Conservation (phyloP, 2,888 invertebrate species). For the Listrodromus nycthemerus region DNA sequence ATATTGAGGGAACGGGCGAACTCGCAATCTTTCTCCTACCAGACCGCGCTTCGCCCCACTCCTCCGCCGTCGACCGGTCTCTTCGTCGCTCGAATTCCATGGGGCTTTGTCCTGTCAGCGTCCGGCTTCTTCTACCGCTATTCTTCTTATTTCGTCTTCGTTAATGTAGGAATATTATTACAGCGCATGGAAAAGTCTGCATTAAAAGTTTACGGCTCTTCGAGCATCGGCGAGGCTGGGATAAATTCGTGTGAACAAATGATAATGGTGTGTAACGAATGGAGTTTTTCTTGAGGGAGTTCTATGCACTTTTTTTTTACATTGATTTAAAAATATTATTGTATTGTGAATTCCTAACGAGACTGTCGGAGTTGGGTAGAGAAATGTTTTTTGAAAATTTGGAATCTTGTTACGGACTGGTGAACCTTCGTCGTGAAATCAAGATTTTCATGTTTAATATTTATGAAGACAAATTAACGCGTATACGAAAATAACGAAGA, state of each 20-base stretch:
- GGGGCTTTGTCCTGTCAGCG: constrained; percentile 71
- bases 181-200: constrained; percentile 13
- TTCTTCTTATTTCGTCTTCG: constrained; percentile 37
- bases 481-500: neutral
- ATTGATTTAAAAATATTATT: too few species aligned
- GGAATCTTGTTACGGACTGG: too few species aligned
- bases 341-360: too few species aligned
- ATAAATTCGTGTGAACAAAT: too few species aligned
- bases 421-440: neutral
- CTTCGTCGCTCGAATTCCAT: constrained; percentile 68
- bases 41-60: constrained; percentile 1
- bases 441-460: neutral
- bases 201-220: neutral
- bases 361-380: too few species aligned
- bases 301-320: too few species aligned
- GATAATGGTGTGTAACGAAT: too few species aligned
- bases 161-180: constrained; percentile 55
- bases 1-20: constrained; percentile 67
- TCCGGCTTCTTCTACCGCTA: constrained; percentile 58
- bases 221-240: neutral
- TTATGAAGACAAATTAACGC: neutral
- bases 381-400: too few species aligned
- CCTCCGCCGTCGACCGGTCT: neutral
- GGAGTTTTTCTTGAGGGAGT: too few species aligned
- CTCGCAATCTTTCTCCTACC: neutral